Conservation (phyloP, 2,113 vertebrate genomes). For the Atlantisia rogersi region DNA sequence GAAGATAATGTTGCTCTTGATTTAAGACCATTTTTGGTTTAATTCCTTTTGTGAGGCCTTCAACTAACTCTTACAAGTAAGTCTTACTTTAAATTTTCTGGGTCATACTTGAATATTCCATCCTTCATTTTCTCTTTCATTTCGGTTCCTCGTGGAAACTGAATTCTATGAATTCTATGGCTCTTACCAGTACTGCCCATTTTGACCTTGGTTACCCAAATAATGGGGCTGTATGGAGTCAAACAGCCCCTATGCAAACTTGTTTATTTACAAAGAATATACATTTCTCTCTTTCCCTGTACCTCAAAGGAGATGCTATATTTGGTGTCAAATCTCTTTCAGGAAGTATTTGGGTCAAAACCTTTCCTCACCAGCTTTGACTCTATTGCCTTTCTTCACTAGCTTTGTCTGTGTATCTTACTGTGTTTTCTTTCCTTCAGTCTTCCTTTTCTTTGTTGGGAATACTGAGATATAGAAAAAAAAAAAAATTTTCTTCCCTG, state of each 20-base stretch:
- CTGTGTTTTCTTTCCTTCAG: not conserved
- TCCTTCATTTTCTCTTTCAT: not conserved
- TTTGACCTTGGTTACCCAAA: not conserved
- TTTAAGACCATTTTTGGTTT: not conserved
- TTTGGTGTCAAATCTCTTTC: not conserved
- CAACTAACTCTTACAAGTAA: not conserved
- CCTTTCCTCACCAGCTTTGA: not conserved
- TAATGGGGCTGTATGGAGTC: rapidly evolving
- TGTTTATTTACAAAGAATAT: not conserved
- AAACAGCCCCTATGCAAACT: not conserved
- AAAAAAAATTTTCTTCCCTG: not conserved
- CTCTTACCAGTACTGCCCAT: not conserved
- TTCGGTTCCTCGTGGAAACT: not conserved
- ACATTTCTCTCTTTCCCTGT: not conserved
- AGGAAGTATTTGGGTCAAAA: not conserved
- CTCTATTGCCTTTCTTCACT: not conserved
- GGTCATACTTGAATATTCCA: not conserved
- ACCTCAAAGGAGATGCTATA: not conserved
- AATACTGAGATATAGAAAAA: not conserved
- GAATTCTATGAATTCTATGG: not conserved
- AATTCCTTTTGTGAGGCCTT: not conserved
- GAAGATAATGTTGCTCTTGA: not conserved
- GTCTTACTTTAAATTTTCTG: not conserved
- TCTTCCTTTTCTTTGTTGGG: not conserved
- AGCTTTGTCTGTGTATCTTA: not conserved